Conservation (phyloP, 2,888 invertebrate genomes). For the Pristionchus exspectatus region DNA sequence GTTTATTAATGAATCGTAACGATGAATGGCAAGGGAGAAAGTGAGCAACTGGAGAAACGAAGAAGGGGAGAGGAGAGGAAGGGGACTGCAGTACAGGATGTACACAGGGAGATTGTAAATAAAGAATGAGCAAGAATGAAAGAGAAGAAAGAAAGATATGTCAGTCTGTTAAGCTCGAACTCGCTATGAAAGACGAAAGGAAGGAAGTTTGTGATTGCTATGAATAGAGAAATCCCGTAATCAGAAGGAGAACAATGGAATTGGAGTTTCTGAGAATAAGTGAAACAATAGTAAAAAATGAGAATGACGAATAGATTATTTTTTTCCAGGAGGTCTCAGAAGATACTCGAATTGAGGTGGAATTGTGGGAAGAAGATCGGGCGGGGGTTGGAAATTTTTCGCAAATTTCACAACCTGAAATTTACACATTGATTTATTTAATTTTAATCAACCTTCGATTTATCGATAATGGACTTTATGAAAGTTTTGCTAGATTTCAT, state of each 20-base stretch:
- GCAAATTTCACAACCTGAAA: constrained; percentile 77
- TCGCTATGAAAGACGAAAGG: constrained; percentile 19
- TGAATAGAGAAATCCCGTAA: constrained; percentile 16
- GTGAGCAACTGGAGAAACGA: constrained; percentile 18
- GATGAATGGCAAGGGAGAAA: constrained; percentile 30
- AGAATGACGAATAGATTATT: background rate
- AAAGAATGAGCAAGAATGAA: constrained; percentile 8
- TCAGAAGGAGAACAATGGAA: constrained; percentile 40
- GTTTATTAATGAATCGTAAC: constrained; percentile 40
- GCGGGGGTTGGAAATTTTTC: constrained; percentile 77
- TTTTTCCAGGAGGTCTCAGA: constrained; percentile 68
- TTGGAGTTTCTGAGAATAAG: background rate
- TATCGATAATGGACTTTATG: background rate
- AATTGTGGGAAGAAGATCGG: constrained; percentile 74
- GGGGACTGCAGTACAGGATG: background rate
- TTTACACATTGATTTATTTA: background rate
- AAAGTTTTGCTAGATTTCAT: background rate
- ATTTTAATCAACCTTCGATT: background rate
- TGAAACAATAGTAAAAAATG: background rate
- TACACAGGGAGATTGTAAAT: background rate
- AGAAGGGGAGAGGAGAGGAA: background rate
- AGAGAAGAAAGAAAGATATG: constrained; percentile 27
- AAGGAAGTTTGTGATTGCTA: constrained; percentile 20
- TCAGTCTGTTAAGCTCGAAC: constrained; percentile 19
- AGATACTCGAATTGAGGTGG: constrained; percentile 78